Conservation (phyloP, 2,888 invertebrate genomes). For the Ennomos fuscantarius region DNA sequence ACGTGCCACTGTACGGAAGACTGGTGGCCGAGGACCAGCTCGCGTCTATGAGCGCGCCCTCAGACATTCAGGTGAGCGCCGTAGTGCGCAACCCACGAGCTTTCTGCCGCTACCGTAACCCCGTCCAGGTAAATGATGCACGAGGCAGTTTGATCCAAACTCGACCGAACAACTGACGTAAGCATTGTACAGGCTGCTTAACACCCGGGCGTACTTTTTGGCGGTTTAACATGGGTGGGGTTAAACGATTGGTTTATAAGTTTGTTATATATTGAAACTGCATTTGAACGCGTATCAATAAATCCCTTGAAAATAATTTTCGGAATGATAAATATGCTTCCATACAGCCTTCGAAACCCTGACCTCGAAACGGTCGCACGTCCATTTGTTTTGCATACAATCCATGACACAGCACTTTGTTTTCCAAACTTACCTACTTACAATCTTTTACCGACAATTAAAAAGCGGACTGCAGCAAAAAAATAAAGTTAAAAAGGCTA, state of each 20-base stretch:
- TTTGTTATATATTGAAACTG: neutral
- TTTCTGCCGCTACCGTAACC: conserved; percentile 81
- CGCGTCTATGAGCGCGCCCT: conserved; percentile 86
- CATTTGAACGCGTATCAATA: too few species aligned
- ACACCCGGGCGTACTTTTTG: conserved; percentile 14
- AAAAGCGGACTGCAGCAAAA: conserved; percentile 3
- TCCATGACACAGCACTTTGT: conserved; percentile 12
- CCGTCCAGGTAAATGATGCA: conserved; percentile 82
- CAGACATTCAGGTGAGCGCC: conserved; percentile 87
- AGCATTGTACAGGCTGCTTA: conserved; percentile 31
- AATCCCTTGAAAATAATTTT: too few species aligned
- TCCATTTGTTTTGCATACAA: conserved; percentile 15
- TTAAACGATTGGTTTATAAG: neutral
- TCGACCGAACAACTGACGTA: conserved; percentile 14
- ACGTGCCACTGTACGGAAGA: conserved; percentile 94
- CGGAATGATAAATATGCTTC: too few species aligned
- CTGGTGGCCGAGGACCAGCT: conserved; percentile 96
- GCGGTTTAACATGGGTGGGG: conserved; percentile 19
- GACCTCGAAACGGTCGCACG: conserved; percentile 10
- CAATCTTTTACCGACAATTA: conserved; percentile 5
- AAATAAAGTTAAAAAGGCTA: conserved; percentile 3
- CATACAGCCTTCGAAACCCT: neutral
- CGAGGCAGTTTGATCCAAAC: conserved; percentile 74
- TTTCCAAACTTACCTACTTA: conserved; percentile 13
- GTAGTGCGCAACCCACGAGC: conserved; percentile 82